Base-by-base conservation (phyloP, 1,140 invertebrate species). In the Drosophila auraria region DNA sequence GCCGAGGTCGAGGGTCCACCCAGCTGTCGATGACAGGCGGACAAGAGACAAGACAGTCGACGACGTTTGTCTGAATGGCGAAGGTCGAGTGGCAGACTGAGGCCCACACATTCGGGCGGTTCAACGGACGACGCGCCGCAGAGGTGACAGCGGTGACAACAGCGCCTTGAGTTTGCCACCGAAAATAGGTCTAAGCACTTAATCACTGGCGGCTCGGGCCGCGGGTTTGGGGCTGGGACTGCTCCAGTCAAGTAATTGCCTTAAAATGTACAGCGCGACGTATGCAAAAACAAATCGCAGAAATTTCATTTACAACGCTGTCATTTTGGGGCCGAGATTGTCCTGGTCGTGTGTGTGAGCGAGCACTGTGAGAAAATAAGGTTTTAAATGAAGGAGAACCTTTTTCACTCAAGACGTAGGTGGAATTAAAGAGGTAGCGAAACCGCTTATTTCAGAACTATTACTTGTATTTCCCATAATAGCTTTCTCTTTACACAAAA, bases 131-230 rank as follows among this genome's bases (percentile, higher is more conserved):
- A n/a, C 49, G 47, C n/a, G 17, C 14, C 30, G 17, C 12, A 20
- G 38, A 47, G 40, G 68, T 47, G 68, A 33, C 69, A 62, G 69
- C 57, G 47, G 36, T 25, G 54, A 74, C 57, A 74, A 58, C 70
- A 53, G 40, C 58, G 49, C 56, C 56, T 42, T 60, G 38, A 27
- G 63, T 83, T 66, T 73, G 62, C 71, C 81, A 68, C 82, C 71
- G 25, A 71, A 83, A 83, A 77, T 72, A 80, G 58, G 75, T 69
- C 84, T 80, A 83, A 83, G 81, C 83, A 87, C 81, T 87, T 89
- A 89, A 87, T 89, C 81, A 82, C 86, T 81, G 78, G 78, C 70
- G 73, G 74, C 61, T 42, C 54, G 54, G 56, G 51, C n/a, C 30
- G n/a, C 58, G 27, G 27, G 20, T 15, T 20, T 27, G 47, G 27